Conservation (phyloP, 2,888 invertebrate genomes). For the Ennomos erosarius region DNA sequence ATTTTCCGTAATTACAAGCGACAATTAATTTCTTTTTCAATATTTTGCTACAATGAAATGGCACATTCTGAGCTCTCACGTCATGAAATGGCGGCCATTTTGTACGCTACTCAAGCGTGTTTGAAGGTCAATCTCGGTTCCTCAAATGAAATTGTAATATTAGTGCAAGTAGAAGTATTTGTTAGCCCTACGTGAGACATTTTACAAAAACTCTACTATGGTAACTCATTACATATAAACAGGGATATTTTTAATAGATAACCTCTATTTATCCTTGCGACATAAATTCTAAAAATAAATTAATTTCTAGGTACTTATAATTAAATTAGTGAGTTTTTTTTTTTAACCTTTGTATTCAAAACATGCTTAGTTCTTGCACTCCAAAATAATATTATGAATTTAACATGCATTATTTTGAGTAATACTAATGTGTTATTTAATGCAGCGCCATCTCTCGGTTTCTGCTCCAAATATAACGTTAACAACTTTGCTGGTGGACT, state of each 20-base stretch:
- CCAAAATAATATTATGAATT: neutral
- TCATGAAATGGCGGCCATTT: slow-evolving; percentile 35
- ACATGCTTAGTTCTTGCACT: neutral
- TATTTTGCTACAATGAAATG: slow-evolving; percentile 5
- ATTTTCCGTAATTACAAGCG: too few relatives aligned
- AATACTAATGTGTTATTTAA: slow-evolving; percentile 18
- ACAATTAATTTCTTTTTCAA: neutral
- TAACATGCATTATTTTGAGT: neutral
- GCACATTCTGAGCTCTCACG: slow-evolving; percentile 14
- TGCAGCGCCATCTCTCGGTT: slow-evolving; percentile 47
- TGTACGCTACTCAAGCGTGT: slow-evolving; percentile 27
- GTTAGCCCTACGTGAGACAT: too few relatives aligned
- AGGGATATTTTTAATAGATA: slow-evolving; percentile 5
- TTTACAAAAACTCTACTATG: neutral
- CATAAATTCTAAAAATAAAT: slow-evolving; percentile 9
- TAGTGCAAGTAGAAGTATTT: slow-evolving; percentile 7
- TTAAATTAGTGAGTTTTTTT: too few relatives aligned
- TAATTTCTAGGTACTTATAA: too few relatives aligned
- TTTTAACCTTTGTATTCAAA: too few relatives aligned
- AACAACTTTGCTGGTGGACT: slow-evolving; percentile 20
- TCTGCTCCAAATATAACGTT: slow-evolving; percentile 27
- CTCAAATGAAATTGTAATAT: slow-evolving; percentile 13
- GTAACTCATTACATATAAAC: neutral
- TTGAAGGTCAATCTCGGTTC: slow-evolving; percentile 27
- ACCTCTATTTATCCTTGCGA: slow-evolving; percentile 13